Percentiles rank a stretch among this genome's conserved stretches.
Conservation (phyloP, 2,113 vertebrate genomes). For the Myotis lucifugus region DNA sequence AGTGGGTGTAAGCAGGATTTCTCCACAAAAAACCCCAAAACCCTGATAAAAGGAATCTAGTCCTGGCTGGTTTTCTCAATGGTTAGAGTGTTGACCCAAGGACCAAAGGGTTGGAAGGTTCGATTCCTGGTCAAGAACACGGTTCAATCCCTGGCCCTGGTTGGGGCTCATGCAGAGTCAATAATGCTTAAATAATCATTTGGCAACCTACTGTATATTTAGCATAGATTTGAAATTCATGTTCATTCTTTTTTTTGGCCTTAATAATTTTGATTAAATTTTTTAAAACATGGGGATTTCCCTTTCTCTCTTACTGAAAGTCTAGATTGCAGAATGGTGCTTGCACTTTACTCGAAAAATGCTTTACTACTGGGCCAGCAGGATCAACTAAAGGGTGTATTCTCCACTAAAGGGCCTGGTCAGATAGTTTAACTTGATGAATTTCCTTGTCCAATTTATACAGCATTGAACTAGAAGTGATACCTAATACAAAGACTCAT, state of each 20-base stretch:
- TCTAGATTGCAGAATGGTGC: not conserved
- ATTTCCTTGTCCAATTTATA: not conserved
- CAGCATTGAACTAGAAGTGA: not conserved
- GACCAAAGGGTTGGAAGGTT: no score
- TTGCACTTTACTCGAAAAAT: not conserved
- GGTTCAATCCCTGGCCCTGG: no score
- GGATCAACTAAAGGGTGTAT: not conserved
- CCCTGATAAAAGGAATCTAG: not conserved
- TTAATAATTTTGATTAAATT: not conserved
- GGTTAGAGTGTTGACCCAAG: no score
- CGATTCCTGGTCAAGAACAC: no score
- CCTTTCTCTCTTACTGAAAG: not conserved
- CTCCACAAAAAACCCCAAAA: not conserved
- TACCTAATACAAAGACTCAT: not conserved
- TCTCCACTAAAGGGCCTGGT: not conserved
- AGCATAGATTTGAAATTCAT: not conserved
- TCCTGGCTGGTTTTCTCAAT: no score
- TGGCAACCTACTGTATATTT: not conserved
- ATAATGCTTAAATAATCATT: not conserved
- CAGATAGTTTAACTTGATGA: not conserved
- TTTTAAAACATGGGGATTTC: not conserved
- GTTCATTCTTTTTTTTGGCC: not conserved
- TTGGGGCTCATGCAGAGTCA: not conserved
- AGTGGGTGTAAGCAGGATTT: not conserved
- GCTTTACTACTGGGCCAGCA: not conserved